Evolutionary conservation across 2,113 vertebrate species (phyloP), one percentile per base, ranked within the genome.

Genomic region (Acanthochromis polyacanthus): DNA sequence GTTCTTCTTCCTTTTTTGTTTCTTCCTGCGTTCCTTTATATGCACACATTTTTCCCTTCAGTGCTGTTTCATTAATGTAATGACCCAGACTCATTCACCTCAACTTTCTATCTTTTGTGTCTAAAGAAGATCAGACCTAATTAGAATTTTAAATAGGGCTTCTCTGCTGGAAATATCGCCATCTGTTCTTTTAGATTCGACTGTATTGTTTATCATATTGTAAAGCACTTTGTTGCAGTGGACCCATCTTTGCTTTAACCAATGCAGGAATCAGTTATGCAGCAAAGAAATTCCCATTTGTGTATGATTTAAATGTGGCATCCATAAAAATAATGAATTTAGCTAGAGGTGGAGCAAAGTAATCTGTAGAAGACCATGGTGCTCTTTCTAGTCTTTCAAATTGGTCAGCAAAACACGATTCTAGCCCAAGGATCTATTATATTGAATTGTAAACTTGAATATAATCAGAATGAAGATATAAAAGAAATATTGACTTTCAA

Each of bases 61-160:
- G 56, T 40, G 4, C 38, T 56, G 19, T 60, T 43, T 50, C 38
- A 71, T 69, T 45, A 15, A 50, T 55, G 22, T 30, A 74, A 53
- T 43, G 59, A 67, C 32, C 6, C n/a, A 5, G 10, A 53, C 46
- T 40, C 65, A 17, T 70, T 23, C 36, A 69, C 15, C 22, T 40
- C 61, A 55, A n/a, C 11, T 43, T 22, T 50, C n/a, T 36, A 19
- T 14, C 62, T 16, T 48, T 11, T 50, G 16, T 17, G 63, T 69
- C 57, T 63, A 23, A 58, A 65, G 5, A 67, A 32, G 30, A 69
- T 78, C 45, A 73, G 43, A 67, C n/a, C 4, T 40, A 67, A 58
- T 57, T 22, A 57, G 16, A 50, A 69, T 57, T 23, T 0, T 36
- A 40, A 43, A 28, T 46, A 12, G 9, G 9, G 36, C 10, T 4